Percentiles rank a stretch among this genome's conserved stretches.
Conservation (phyloP, 2,888 invertebrate genomes). For the Exocentrus adspersus region DNA sequence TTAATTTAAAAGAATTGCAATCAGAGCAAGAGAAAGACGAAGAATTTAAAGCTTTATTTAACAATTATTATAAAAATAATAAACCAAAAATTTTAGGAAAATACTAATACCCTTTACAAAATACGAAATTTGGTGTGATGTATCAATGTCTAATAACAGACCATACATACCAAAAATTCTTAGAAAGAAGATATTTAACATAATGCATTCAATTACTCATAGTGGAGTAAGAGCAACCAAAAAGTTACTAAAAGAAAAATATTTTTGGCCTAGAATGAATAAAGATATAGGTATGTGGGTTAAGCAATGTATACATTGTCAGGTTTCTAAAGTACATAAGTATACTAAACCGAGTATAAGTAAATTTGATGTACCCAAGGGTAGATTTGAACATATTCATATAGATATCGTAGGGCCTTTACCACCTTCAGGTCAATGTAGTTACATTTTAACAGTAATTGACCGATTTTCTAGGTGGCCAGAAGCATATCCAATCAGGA, state of each 20-base stretch:
- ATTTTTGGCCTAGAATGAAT: background rate
- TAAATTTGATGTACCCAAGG: background rate
- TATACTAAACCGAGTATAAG: background rate
- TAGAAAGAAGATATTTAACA: background rate
- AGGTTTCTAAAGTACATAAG: background rate
- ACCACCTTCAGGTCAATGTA: background rate
- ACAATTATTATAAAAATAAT: background rate
- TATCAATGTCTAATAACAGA: background rate
- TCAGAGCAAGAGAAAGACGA: conserved; percentile 13
- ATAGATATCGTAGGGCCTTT: background rate
- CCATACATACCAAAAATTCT: background rate
- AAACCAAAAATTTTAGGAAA: background rate
- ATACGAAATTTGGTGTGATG: background rate
- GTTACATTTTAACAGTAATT: background rate
- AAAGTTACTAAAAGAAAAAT: background rate
- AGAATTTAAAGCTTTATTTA: conserved; percentile 34
- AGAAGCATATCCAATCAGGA: background rate
- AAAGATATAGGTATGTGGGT: background rate
- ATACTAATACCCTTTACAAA: background rate
- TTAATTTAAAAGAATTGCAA: background rate
- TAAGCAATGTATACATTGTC: background rate
- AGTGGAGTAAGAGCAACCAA: background rate
- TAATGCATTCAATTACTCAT: background rate
- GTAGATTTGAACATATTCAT: background rate
- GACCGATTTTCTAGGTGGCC: background rate